phyloP scores from a whole-genome alignment of 1,140 invertebrate genomes.

The Gryon sp. region DNA sequence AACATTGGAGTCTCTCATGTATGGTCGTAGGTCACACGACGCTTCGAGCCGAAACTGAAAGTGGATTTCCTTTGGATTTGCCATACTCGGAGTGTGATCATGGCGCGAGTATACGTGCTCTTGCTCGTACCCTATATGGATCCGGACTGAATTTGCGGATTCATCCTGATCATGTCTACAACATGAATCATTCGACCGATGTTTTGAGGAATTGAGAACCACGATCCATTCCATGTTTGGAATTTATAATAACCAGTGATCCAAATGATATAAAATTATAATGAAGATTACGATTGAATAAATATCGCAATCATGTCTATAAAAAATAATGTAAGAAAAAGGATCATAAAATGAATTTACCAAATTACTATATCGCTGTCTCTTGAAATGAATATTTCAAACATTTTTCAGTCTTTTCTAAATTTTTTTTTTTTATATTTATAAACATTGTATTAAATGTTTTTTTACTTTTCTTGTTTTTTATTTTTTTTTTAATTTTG shows the following conservation, averaged over 20 bases:
- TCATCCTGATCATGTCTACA: slow-evolving; percentile 56
- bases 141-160: slow-evolving; percentile 64
- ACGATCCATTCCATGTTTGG: slow-evolving; percentile 32
- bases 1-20: slow-evolving; percentile 42
- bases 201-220: slow-evolving; percentile 44
- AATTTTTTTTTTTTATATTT: too few species aligned
- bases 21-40: slow-evolving; percentile 50
- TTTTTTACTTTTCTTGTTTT: too few species aligned
- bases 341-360: not conserved
- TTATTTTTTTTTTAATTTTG: too few species aligned
- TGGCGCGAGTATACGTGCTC: slow-evolving; percentile 61
- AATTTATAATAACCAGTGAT: slow-evolving; percentile 27
- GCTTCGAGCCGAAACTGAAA: slow-evolving; percentile 72
- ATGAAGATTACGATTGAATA: slow-evolving; percentile 12
- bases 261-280: slow-evolving; percentile 9
- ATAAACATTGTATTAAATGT: too few species aligned
- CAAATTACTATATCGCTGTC: too few species aligned
- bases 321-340: not conserved
- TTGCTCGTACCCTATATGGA: slow-evolving; percentile 69
- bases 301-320: not conserved
- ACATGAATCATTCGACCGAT: slow-evolving; percentile 65
- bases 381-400: too few species aligned
- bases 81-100: slow-evolving; percentile 68
- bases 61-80: slow-evolving; percentile 72
- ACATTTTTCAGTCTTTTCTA: too few species aligned